Evolutionary conservation across 2,797 vertebrate genomes (phyloP).

Genomic region (Gadopsis marmoratus): DNA sequence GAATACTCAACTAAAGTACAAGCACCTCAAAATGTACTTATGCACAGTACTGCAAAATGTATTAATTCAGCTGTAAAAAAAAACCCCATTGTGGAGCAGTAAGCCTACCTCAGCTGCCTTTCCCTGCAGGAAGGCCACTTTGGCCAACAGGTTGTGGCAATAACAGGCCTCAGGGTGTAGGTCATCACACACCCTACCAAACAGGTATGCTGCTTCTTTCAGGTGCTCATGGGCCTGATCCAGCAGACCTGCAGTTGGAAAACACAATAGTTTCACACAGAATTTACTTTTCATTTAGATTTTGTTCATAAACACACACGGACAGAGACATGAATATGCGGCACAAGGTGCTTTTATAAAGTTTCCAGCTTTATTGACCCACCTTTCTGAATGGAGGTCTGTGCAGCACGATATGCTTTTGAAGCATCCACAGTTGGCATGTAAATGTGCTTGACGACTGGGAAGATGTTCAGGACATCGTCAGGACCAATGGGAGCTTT

Average conservation of each 20-base stretch:
- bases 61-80: slow-evolving; percentile 1
- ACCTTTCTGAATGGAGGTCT: slow-evolving; percentile 86
- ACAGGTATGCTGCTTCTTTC: slow-evolving; percentile 86
- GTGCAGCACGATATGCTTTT: slow-evolving; percentile 73
- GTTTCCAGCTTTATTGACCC: background rate
- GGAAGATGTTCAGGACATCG: slow-evolving; percentile 87
- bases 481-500: slow-evolving; percentile 88
- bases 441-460: slow-evolving; percentile 85
- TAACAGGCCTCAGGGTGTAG: slow-evolving; percentile 85
- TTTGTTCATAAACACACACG: slow-evolving; percentile 8
- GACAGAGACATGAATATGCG: background rate
- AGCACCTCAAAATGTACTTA: background rate
- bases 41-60: background rate
- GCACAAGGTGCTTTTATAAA: background rate
- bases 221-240: slow-evolving; percentile 85
- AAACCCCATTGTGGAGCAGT: background rate
- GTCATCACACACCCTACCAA: slow-evolving; percentile 84
- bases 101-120: slow-evolving; percentile 82
- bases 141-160: slow-evolving; percentile 85
- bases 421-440: slow-evolving; percentile 81
- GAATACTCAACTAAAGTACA: background rate
- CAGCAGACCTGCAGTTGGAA: slow-evolving; percentile 78
- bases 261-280: background rate
- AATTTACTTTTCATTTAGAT: background rate
- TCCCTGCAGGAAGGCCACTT: slow-evolving; percentile 83